Evolutionary conservation across 2,888 invertebrate species (phyloP).

Genomic region (Carterocephalus palaemon): DNA sequence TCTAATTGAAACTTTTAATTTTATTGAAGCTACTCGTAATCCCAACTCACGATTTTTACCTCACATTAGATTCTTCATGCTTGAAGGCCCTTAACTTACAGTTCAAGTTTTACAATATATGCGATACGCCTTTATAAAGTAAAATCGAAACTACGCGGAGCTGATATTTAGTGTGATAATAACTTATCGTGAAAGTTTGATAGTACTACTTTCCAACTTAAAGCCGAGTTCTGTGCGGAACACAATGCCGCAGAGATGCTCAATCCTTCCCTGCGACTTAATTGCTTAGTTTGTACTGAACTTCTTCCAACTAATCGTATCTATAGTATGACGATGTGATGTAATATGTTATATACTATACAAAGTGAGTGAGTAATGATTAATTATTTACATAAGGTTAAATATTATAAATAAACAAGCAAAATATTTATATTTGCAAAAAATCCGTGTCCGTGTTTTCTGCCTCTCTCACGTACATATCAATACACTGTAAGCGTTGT

Average conservation of each 20-base stretch:
- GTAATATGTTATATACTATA: too few relatives aligned
- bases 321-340: too few relatives aligned
- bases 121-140: background rate
- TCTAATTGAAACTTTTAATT: too few relatives aligned
- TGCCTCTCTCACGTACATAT: too few relatives aligned
- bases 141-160: conserved; percentile 6
- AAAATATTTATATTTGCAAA: too few relatives aligned
- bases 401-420: too few relatives aligned
- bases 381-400: too few relatives aligned
- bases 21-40: too few relatives aligned
- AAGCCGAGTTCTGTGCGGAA: conserved; percentile 2
- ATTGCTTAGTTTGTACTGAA: conserved; percentile 1
- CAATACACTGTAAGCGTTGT: too few relatives aligned
- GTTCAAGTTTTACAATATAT: background rate
- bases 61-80: background rate
- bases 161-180: conserved; percentile 3
- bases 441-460: too few relatives aligned
- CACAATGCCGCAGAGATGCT: background rate
- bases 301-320: background rate
- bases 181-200: conserved; percentile 3
- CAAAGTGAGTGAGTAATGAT: too few relatives aligned
- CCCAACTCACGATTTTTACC: too few relatives aligned
- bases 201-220: conserved; percentile 4
- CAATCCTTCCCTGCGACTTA: conserved; percentile 5
- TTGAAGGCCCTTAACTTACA: background rate